Conservation (phyloP, 2,113 vertebrate species). For the Budorcas taxicolor region DNA sequence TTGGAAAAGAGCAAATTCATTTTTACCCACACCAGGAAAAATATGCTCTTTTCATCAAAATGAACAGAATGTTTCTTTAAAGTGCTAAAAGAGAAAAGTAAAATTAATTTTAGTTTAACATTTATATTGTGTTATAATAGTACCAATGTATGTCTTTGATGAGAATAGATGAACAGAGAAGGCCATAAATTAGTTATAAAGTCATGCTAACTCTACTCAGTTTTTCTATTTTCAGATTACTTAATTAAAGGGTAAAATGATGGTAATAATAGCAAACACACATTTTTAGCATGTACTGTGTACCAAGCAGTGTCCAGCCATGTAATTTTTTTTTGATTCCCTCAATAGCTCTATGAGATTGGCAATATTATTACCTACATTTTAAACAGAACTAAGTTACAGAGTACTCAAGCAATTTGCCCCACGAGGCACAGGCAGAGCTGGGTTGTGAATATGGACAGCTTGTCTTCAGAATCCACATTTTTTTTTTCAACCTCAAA, state of each 20-base stretch:
- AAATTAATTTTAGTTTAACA: not conserved
- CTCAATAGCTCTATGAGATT: not conserved
- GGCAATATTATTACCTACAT: not conserved
- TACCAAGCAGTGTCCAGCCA: not conserved
- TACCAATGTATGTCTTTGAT: not conserved
- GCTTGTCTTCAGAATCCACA: not conserved
- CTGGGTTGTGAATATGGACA: not conserved
- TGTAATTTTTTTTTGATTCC: not conserved
- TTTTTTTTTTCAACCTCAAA: not conserved
- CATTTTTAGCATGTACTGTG: not conserved
- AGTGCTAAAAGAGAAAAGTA: not conserved
- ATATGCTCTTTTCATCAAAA: not conserved
- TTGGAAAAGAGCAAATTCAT: not conserved
- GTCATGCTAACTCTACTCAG: not conserved
- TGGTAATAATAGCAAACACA: not conserved
- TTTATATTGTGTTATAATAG: not conserved
- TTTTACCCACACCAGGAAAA: not conserved
- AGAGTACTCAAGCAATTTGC: not conserved
- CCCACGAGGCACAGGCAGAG: not conserved
- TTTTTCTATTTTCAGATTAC: not conserved
- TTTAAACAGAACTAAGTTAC: not conserved
- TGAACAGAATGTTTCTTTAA: not conserved
- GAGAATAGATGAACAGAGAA: not conserved
- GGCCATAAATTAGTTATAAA: not conserved
- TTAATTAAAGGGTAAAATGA: not conserved